A percentile compares a stretch with the other conserved stretches of the same genome.
Conservation (phyloP, 2,113 vertebrate species). For the Phylloscopus whistleri region DNA sequence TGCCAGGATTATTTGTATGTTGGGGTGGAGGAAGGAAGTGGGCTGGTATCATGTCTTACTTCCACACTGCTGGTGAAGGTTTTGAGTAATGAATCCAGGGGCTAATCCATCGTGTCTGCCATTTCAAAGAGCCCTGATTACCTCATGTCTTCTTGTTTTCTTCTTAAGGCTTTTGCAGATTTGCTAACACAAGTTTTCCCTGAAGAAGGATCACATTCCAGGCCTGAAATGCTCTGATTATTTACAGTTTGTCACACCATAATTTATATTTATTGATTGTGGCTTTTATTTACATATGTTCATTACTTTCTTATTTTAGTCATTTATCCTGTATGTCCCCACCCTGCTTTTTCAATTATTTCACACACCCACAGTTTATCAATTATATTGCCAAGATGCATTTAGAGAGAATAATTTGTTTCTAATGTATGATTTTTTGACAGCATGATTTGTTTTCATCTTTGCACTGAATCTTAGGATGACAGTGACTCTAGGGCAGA, state of each 20-base stretch:
- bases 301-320: conserved; percentile 57
- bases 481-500: neutral
- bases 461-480: conserved; percentile 1
- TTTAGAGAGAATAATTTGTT: conserved; percentile 50
- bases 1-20: neutral
- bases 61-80: neutral
- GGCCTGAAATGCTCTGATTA: conserved; percentile 49
- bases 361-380: conserved; percentile 16
- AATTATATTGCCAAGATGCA: conserved; percentile 42
- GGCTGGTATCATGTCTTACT: neutral
- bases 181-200: conserved; percentile 16
- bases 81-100: conserved; percentile 2
- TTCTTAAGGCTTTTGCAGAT: neutral
- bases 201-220: conserved; percentile 40
- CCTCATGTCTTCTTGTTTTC: neutral
- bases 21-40: neutral
- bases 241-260: conserved; percentile 29
- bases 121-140: neutral
- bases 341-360: conserved; percentile 52
- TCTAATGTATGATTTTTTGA: conserved; percentile 45
- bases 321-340: conserved; percentile 26
- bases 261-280: conserved; percentile 65
- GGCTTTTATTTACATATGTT: conserved; percentile 55
- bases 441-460: conserved; percentile 57
- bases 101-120: conserved; percentile 2